Conservation (phyloP, 2,113 vertebrate species). For the Centropus bengalensis region DNA sequence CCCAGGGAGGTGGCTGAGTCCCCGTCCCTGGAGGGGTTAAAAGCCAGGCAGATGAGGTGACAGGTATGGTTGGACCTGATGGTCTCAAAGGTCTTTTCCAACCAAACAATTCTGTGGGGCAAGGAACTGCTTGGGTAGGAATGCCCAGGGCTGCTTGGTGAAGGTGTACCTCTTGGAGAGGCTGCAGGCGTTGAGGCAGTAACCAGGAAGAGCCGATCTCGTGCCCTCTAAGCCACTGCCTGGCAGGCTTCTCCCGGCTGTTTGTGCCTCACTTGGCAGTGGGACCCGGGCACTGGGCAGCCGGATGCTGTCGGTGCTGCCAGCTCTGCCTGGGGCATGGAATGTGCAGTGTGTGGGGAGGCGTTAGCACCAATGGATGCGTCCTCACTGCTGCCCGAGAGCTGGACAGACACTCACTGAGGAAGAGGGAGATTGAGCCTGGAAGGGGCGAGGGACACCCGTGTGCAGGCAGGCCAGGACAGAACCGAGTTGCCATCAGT, state of each 20-base stretch:
- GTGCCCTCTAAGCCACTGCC: neutral
- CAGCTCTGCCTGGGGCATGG: neutral
- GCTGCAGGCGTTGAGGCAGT: too few species aligned
- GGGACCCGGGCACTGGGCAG: accelerated
- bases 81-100: too few species aligned
- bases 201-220: accelerated
- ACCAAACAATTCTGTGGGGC: too few species aligned
- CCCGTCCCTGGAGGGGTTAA: too few species aligned
- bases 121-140: neutral
- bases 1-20: too few species aligned
- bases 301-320: neutral
- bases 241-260: neutral
- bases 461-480: neutral
- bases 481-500: neutral
- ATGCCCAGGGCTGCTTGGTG: too few species aligned
- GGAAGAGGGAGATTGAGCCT: neutral
- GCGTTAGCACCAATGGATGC: accelerated
- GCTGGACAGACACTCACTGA: neutral
- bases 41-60: too few species aligned
- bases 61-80: too few species aligned
- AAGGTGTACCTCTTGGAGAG: accelerated
- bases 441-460: neutral
- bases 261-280: too few species aligned
- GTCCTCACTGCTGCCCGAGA: accelerated
- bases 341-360: accelerated